phyloP scores from a whole-genome alignment of 2,797 vertebrate species.

The Oreochromis mossambicus region DNA sequence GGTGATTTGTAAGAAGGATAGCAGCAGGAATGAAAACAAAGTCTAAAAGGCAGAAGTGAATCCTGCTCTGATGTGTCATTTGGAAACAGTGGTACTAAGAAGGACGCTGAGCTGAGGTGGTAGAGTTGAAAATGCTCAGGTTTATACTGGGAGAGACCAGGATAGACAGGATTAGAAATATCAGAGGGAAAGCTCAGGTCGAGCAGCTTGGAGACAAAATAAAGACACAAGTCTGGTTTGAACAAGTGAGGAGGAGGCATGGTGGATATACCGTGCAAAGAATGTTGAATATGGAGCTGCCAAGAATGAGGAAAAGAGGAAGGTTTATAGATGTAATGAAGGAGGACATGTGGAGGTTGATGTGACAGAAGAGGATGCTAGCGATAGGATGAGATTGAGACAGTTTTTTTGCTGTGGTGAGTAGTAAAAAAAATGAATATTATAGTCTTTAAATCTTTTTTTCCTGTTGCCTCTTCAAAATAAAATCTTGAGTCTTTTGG shows the following conservation, averaged over 20 bases:
- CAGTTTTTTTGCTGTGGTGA: background rate
- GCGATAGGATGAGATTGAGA: accelerated
- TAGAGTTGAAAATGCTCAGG: background rate
- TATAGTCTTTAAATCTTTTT: background rate
- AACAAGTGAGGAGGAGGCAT: background rate
- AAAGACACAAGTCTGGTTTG: background rate
- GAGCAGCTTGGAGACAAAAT: background rate
- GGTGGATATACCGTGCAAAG: background rate
- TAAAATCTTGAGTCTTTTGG: background rate
- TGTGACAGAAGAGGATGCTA: background rate
- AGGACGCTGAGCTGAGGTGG: background rate
- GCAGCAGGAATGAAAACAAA: background rate
- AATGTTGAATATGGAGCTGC: background rate
- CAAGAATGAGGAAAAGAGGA: background rate
- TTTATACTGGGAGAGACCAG: background rate
- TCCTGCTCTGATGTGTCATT: background rate
- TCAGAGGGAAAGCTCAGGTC: background rate
- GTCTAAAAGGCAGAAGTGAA: background rate
- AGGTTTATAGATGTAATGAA: background rate
- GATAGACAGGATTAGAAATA: background rate
- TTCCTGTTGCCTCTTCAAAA: background rate
- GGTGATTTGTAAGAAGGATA: background rate
- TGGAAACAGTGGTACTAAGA: background rate
- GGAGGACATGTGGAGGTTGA: background rate
- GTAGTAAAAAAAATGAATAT: background rate